Base-by-base conservation (phyloP, 2,888 invertebrate genomes). In the Brachyptera risi region DNA sequence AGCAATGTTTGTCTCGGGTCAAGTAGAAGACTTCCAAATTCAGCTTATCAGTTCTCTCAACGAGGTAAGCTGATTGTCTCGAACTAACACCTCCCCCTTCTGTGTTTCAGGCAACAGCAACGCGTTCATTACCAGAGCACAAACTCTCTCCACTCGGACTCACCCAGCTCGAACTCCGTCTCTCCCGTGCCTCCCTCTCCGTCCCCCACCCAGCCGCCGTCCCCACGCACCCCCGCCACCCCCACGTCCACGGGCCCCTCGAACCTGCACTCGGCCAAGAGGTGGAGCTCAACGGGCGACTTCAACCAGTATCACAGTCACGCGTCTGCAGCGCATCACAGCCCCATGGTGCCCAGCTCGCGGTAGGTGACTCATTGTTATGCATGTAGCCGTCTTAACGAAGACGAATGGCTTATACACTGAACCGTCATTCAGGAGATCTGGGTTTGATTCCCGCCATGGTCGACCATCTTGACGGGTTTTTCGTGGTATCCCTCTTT, bases 271-370 rank as follows among this genome's bases (percentile, higher is more conserved):
- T 73, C 76, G 62, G 78, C 79, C 61, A 90, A 90, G 76, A 77
- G 90, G 60, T 91, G 91, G 91, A 90, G 84, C 71, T 90, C 90
- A 19, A 90, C 90, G 0, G 89, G 90, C 3, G 92, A 92, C 78
- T 92, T 91, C 78, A 85, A 85, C 70, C 77, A 82, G 68, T 7
- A 5, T 31, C 31, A 31, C 11, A 11, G 31, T 11, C 11, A 5
- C 31, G 11, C 5, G 7, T 5, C 31, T 31, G 11, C 44, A 3
- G 2, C 44, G 4, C 11, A 19, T 15, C 44, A 44, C 44, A 44
- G 44, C 21, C 44, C 44, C 44, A 44, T 62, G 59, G 59, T 59
- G 2, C 47, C 73, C 69, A 73, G 76, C 63, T 73, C 76, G 66
- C 76, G 80, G 81, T 74, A 76, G 76, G 68, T 74, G n/a, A n/a